Percentiles rank a stretch among this genome's conserved stretches.
phyloP scores from a whole-genome alignment of 2,113 vertebrate species.

The Sardina pilchardus region DNA sequence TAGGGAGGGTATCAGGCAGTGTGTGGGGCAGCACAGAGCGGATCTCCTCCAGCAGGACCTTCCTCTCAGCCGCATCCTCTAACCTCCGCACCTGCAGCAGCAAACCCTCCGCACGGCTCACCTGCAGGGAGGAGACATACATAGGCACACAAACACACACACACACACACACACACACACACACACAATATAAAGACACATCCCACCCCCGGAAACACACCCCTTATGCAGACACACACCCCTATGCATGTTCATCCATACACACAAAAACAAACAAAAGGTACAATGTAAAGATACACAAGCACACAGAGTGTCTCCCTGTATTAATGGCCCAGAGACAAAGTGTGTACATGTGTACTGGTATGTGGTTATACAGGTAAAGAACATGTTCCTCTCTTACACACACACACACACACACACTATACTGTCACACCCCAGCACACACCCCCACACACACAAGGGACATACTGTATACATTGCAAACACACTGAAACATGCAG shows the following conservation, averaged over 20 bases:
- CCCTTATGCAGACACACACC: not conserved
- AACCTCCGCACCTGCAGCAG: conserved; percentile 72
- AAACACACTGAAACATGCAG: not conserved
- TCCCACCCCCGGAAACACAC: no score
- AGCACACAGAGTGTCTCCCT: not conserved
- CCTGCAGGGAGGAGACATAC: conserved; percentile 56
- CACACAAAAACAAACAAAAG: not conserved
- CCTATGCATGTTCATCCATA: not conserved
- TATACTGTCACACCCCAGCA: not conserved
- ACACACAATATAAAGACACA: no score
- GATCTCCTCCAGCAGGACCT: conserved; percentile 68
- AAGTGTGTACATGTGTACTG: not conserved
- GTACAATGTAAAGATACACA: not conserved
- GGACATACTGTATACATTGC: not conserved
- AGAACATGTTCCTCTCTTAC: not conserved
- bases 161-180: conserved; percentile 19
- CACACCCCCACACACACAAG: not conserved
- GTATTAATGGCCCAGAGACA: not conserved
- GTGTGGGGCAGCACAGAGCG: conserved; percentile 67
- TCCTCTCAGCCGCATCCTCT: conserved; percentile 33
- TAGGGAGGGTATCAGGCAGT: not conserved
- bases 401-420: not conserved
- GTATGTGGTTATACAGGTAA: not conserved
- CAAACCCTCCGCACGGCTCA: conserved; percentile 81
- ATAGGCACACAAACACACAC: not conserved